Base-by-base conservation (phyloP, 2,888 invertebrate species). In the Drosophila nr. fundita region DNA sequence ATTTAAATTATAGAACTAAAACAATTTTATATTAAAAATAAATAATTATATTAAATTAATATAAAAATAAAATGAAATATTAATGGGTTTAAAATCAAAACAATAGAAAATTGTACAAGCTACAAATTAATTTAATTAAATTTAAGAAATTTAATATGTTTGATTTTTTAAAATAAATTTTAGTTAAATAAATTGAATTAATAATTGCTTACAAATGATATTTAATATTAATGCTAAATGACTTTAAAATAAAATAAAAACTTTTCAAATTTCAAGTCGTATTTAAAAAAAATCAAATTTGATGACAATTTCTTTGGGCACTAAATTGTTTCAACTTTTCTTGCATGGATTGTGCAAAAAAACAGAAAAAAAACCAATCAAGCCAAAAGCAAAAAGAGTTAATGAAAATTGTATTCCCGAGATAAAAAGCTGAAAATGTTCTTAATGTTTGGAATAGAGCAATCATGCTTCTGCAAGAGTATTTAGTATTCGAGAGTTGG, bases 401-500 rank as follows among this genome's bases (percentile, higher is more conserved):
- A n/a, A 24, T 24, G 4, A 15, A 4, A 2, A 24, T 45, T 8
- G 8, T 15, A 45, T 24, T 45, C 13, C 1, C 4, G 2, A 45
- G 1, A 21, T 21, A 8, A 45, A 4, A 7, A 45, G 13, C 2
- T 21, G 1, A 15, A 45, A 42, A 21, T 13, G 21, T 13, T 42
- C 5, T 2, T 15, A 8, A 15, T 24, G 1, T 15, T 32, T 10
- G 5, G 18, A 54, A 18, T 54, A 36, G 24, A 45, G 4, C 15
- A 45, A 4, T 15, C 8, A 8, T n/a, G 2, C n/a, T 29, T 40
- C 55, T 40, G 49, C n/a, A 6, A 71, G 40, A 32, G 71, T 42
- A 50, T 50, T 49, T 40, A 24, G 29, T 48, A 21, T 49, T 48
- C 48, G 48, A 21, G 4, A 10, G 18, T 24, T 21, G 30, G 29